Base-by-base conservation (phyloP, 2,888 invertebrate species). In the Thereva unica region DNA sequence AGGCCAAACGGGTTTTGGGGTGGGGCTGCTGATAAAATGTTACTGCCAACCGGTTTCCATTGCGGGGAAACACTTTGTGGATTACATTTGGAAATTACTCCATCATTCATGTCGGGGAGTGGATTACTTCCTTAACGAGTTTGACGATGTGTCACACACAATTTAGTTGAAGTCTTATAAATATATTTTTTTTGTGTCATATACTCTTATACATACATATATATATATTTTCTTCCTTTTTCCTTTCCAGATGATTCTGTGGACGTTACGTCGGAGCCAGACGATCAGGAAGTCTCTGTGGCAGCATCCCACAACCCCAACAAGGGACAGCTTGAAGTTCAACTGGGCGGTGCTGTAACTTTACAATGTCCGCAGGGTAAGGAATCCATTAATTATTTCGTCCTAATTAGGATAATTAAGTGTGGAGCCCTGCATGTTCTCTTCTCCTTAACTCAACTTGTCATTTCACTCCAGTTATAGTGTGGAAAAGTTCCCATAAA, bases 291-390 rank as follows among this genome's bases (percentile, higher is more conserved):
- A 70, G 83, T 85, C 69, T 84, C 85, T 2, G 84, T 85, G 34
- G 84, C 87, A 45, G 81, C 82, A 61, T 80, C 81, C 5, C 82
- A 81, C 66, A 81, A 80, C 73, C 80, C 81, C 8, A 80, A 79
- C 65, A 81, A 81, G 66, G 86, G 89, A 73, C 89, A 89, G 74
- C 85, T 91, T 68, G 93, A 94, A 75, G 93, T 93, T 49, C 90
- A 91, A 64, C 84, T 94, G 34, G 94, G 94, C 5, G 93, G 93
- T 5, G 92, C 91, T 56, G 92, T 93, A 45, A 92, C 92, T 71
- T 83, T 94, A 50, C 91, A 93, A 75, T 95, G 94, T 78, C 90
- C 91, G 64, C 88, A 89, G 81, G 91, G 90, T 86, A 80, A 75
- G 72, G 64, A 44, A 44, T 5, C 52, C 9, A n/a, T 9, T 9